A percentile compares a stretch with the other conserved stretches of the same genome.
phyloP scores from a whole-genome alignment of 2,113 vertebrate species.

The Clarias batrachus region DNA sequence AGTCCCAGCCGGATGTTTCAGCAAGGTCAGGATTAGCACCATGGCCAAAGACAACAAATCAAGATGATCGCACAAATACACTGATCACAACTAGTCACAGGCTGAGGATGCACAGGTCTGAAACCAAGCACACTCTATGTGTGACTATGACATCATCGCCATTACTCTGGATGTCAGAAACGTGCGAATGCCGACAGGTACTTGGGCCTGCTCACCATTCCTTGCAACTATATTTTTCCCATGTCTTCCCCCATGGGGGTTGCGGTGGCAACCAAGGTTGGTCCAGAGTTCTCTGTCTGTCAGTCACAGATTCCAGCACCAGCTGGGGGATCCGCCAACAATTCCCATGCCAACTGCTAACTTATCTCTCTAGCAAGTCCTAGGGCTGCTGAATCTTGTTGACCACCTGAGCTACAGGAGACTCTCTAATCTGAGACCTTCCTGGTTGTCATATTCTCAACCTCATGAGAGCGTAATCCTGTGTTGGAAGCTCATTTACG shows the following conservation, averaged over 20 bases:
- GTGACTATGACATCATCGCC: no score
- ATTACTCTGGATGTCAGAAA: no score
- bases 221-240: no score
- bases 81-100: background rate
- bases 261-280: background rate
- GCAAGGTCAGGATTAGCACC: background rate
- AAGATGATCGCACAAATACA: background rate
- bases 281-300: background rate
- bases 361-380: background rate
- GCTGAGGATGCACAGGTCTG: slow-evolving; percentile 4
- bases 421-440: background rate
- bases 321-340: background rate
- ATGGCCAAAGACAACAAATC: background rate
- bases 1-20: slow-evolving; percentile 4
- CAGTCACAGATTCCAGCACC: background rate
- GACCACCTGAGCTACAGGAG: background rate
- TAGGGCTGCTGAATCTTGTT: background rate
- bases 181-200: no score
- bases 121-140: background rate
- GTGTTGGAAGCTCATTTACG: background rate
- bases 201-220: no score
- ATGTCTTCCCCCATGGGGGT: background rate
- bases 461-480: background rate
- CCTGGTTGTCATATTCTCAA: background rate
- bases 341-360: background rate